Conservation (phyloP, 2,888 invertebrate genomes). For the Ligdia adustata region DNA sequence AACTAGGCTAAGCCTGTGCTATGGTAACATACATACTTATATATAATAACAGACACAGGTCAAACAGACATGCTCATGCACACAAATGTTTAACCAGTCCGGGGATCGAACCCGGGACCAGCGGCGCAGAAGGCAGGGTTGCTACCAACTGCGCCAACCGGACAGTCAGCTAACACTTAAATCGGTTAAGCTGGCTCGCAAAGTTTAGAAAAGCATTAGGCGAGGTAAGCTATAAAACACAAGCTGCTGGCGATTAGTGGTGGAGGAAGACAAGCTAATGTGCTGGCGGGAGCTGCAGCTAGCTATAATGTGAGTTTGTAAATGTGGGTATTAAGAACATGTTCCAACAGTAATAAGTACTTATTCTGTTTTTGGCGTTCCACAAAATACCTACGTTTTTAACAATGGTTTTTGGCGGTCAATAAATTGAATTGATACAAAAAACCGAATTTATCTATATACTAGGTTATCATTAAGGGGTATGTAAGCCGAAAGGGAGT, state of each 20-base stretch:
- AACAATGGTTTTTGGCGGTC: too few relatives aligned
- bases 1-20: too few relatives aligned
- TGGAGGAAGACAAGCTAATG: slow-evolving; percentile 28
- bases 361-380: neutral
- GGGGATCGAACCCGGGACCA: too few relatives aligned
- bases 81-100: too few relatives aligned
- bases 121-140: too few relatives aligned
- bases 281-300: neutral
- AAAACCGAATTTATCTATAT: too few relatives aligned
- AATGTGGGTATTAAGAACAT: neutral
- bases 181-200: slow-evolving; percentile 13
- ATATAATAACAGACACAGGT: neutral
- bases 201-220: slow-evolving; percentile 28
- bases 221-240: slow-evolving; percentile 26
- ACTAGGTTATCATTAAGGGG: too few relatives aligned
- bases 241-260: slow-evolving; percentile 28
- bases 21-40: too few relatives aligned
- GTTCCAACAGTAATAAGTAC: neutral
- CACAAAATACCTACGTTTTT: too few relatives aligned
- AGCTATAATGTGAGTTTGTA: neutral
- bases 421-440: too few relatives aligned
- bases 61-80: too few relatives aligned
- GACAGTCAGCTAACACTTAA: neutral
- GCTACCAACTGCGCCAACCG: neutral
- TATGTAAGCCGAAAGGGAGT: too few relatives aligned